phyloP scores from a whole-genome alignment of 2,113 vertebrate genomes.

The Ramphastos sulfuratus region DNA sequence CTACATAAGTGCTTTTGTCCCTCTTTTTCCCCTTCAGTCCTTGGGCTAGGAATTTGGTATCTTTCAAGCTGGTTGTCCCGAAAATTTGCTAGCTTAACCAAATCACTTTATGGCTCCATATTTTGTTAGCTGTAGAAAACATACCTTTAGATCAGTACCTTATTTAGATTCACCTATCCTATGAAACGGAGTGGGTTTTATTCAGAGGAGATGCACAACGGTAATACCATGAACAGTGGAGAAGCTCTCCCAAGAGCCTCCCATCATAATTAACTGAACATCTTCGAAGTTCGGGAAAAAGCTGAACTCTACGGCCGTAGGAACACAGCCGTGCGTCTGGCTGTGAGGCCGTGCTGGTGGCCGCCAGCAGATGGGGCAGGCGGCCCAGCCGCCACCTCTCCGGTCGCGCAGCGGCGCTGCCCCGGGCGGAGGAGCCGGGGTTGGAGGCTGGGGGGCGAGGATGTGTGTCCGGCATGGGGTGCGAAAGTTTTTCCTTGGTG shows the following conservation, averaged over 20 bases:
- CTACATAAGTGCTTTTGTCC: background rate
- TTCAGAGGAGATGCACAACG: background rate
- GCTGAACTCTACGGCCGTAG: background rate
- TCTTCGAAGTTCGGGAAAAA: background rate
- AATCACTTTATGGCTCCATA: background rate
- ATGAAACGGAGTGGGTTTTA: background rate
- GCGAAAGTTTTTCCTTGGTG: background rate
- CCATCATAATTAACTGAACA: background rate
- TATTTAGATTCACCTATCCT: background rate
- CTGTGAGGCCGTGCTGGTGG: background rate
- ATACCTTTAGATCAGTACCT: background rate
- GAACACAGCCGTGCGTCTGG: background rate
- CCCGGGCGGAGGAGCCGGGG: rapidly evolving
- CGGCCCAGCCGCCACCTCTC: background rate
- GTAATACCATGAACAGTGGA: background rate
- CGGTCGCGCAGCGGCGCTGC: too few species aligned
- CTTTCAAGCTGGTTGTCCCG: background rate
- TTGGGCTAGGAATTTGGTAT: background rate
- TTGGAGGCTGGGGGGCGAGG: background rate
- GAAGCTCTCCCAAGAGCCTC: background rate
- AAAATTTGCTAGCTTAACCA: background rate
- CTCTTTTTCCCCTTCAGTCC: background rate
- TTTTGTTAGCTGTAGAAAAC: background rate
- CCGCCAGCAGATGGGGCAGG: slow-evolving; percentile 36
- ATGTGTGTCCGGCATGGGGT: rapidly evolving